Conservation (phyloP, 2,113 vertebrate species). For the Formicarius rufipectus region DNA sequence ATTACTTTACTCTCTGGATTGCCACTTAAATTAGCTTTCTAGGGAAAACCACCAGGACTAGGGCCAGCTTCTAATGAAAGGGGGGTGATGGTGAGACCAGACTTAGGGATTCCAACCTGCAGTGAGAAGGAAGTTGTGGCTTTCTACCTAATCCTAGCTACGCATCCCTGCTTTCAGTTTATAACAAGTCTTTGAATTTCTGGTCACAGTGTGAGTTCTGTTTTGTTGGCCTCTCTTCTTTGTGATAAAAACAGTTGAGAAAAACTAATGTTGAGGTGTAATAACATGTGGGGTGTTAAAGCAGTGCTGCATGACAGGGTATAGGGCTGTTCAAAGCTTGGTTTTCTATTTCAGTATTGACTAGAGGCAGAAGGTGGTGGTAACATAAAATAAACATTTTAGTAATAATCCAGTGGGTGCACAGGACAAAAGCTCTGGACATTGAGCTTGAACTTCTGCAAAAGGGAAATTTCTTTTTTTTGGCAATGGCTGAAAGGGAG, state of each 20-base stretch:
- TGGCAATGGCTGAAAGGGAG: neutral
- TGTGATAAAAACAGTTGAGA: neutral
- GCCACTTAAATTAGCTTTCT: neutral
- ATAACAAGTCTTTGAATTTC: neutral
- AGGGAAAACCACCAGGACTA: neutral
- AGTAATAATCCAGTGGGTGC: neutral
- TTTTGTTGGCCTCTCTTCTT: neutral
- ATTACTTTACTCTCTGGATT: neutral
- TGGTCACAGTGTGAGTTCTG: neutral
- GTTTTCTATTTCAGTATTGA: accelerated
- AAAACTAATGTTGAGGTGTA: neutral
- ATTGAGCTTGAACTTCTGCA: neutral
- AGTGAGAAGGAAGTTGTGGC: neutral
- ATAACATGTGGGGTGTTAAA: neutral
- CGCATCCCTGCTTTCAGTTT: neutral
- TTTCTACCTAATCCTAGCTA: neutral
- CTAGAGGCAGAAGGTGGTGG: neutral
- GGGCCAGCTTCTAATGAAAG: neutral
- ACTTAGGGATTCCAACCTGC: neutral
- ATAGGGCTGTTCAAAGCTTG: neutral
- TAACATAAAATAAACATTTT: neutral
- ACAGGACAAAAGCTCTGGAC: neutral
- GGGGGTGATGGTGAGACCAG: neutral
- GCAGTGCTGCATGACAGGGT: neutral
- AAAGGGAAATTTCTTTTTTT: neutral